Evolutionary conservation across 2,888 invertebrate genomes (phyloP).

Genomic region (Dasypolia templi): DNA sequence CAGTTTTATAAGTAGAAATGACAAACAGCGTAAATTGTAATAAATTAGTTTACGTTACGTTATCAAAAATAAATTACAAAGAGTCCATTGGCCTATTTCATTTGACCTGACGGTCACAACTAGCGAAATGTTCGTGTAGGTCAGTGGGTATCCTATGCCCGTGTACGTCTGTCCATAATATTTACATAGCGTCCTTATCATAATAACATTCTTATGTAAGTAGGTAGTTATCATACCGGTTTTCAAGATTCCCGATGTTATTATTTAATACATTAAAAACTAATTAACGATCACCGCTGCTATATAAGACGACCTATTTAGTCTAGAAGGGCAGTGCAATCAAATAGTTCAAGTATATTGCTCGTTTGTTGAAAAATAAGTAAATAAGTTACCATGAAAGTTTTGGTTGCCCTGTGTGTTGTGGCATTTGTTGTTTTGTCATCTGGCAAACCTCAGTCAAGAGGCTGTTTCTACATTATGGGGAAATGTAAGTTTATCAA

Average conservation of each 20-base stretch:
- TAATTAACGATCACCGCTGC: neutral
- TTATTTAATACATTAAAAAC: neutral
- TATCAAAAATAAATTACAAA: too few relatives aligned
- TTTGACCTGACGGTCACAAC: neutral
- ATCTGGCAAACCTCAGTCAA: constrained; percentile 59
- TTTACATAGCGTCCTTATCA: neutral
- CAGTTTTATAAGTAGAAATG: too few relatives aligned
- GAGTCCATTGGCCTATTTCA: too few relatives aligned
- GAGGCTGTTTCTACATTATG: constrained; percentile 75
- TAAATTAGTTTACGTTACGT: too few relatives aligned
- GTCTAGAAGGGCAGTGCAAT: neutral
- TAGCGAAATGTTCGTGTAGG: neutral
- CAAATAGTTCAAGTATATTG: neutral
- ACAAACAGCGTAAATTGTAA: too few relatives aligned
- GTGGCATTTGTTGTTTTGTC: constrained; percentile 64
- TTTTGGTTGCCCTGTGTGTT: constrained; percentile 56
- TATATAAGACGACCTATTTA: constrained; percentile 6
- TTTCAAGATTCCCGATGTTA: neutral
- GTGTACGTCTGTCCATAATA: neutral
- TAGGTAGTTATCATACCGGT: neutral
- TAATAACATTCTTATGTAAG: neutral
- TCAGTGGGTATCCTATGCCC: neutral
- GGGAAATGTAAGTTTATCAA: constrained; percentile 75
- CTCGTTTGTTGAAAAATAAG: constrained; percentile 8
- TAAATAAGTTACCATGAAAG: constrained; percentile 64